Percentiles rank a stretch among this genome's conserved stretches.
These are phyloP conservation scores for Psittacula cyanocephala DNA, from an alignment of 2,113 vertebrate genomes.

Conservation along the genomic window DNA sequence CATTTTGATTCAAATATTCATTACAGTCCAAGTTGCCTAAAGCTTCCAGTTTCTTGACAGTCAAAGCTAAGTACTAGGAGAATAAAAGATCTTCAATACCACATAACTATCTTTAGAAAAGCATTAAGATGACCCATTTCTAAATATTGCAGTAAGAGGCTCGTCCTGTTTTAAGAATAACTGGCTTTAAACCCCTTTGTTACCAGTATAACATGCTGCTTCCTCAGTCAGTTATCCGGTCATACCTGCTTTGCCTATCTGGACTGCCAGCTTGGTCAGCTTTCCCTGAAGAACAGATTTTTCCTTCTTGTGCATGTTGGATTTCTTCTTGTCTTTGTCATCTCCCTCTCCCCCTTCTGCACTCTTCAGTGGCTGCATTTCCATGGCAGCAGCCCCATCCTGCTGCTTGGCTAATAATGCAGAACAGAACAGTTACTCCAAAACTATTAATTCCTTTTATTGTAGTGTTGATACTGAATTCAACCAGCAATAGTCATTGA, in stretches of 20 bases:
- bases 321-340: slow-evolving; percentile 93
- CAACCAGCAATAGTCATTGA: neutral
- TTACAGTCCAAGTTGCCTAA: neutral
- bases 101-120: neutral
- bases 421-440: slow-evolving; percentile 42
- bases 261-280: slow-evolving; percentile 97
- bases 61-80: neutral
- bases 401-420: slow-evolving; percentile 90
- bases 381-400: slow-evolving; percentile 97
- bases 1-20: slow-evolving; percentile 19
- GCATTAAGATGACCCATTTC: neutral
- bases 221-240: neutral
- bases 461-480: neutral
- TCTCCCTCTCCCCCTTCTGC: slow-evolving; percentile 93
- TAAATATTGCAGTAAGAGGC: neutral
- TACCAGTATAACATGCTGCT: neutral
- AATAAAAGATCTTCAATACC: neutral
- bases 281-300: slow-evolving; percentile 98
- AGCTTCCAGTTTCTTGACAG: neutral
- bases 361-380: slow-evolving; percentile 98
- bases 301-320: slow-evolving; percentile 92
- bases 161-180: neutral
- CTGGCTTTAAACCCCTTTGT: neutral
- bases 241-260: slow-evolving; percentile 98
- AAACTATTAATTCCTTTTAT: neutral